Base-by-base conservation (phyloP, 2,113 vertebrate species). In the Thermophis baileyi region DNA sequence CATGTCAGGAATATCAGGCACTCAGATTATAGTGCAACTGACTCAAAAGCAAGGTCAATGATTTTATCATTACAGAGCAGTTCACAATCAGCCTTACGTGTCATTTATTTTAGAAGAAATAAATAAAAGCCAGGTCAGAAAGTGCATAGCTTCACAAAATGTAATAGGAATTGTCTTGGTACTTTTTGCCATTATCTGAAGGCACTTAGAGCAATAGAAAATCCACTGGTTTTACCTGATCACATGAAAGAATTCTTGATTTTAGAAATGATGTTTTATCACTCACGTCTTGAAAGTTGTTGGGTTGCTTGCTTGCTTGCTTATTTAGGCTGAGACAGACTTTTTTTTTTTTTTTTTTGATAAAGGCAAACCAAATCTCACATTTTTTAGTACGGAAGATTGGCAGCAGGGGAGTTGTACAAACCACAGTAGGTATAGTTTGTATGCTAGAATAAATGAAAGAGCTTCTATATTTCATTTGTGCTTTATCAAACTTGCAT, bases 11-110 rank as follows among this genome's bases (percentile, higher is more conserved):
- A n/a, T 3, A 85, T 81, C 16, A 47, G 6, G 9, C 0, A 5
- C 60, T 94, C 95, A 95, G 91, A 96, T 91, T 30, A 94, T 89
- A 89, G 53, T 93, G 92, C 90, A 94, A 96, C 95, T 94, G 95
- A 96, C 95, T 95, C 24, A 94, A 81, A 88, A 40, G 69, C 94
- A 91, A 91, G 93, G 92, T 88, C 63, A 94, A 89, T 93, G 91
- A 93, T 87, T 60, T 94, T 91, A 93, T 94, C 53, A 54, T 87
- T 85, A 54, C 47, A 11, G 91, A 96, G 93, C 94, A 54, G n/a
- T 35, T 85, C 5, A 3, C 91, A 94, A 90, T 27, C 18, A 93
- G 89, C 27, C 94, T 63, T 93, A 22, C 44, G n/a, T 18, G 2
- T 85, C 85, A 60, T 92, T 95, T 92, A 85, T 92, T 91, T 30